A percentile compares a stretch with the other conserved stretches of the same genome.
phyloP scores from a whole-genome alignment of 2,113 vertebrate species.

The Cyprinodon brontotheroides region DNA sequence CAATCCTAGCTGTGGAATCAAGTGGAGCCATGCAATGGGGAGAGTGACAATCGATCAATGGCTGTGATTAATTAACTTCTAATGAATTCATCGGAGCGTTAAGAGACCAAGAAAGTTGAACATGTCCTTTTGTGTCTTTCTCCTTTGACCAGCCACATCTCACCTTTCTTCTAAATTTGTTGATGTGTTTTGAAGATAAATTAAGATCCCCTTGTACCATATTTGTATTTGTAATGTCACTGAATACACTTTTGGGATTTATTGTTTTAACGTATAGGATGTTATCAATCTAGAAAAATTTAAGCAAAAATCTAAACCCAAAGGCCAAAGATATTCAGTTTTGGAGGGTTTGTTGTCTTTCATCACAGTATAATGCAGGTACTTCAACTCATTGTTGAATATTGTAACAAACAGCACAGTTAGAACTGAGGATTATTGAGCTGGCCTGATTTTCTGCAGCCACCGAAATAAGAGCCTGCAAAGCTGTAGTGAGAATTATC shows the following conservation, averaged over 20 bases:
- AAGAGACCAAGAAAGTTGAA: slow-evolving; percentile 68
- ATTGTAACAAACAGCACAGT: slow-evolving; percentile 8
- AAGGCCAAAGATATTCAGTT: slow-evolving; percentile 34
- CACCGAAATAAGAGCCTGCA: slow-evolving; percentile 16
- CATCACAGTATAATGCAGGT: slow-evolving; percentile 4
- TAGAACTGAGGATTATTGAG: slow-evolving; percentile 26
- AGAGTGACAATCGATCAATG: slow-evolving; percentile 80
- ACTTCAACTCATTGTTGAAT: slow-evolving; percentile 29
- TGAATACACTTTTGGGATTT: neutral
- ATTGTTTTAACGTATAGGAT: neutral
- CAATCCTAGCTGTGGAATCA: slow-evolving; percentile 65
- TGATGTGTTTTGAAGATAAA: slow-evolving; percentile 16
- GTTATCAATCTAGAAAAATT: slow-evolving; percentile 13
- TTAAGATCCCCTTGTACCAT: slow-evolving; percentile 22
- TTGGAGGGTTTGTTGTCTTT: neutral
- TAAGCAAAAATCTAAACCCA: slow-evolving; percentile 11
- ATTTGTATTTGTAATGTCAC: slow-evolving; percentile 18
- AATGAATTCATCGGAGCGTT: slow-evolving; percentile 80
- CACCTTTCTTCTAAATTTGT: slow-evolving; percentile 12
- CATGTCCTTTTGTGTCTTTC: slow-evolving; percentile 49
- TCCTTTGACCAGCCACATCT: slow-evolving; percentile 38
- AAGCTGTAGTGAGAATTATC: slow-evolving; percentile 20
- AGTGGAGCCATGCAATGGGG: slow-evolving; percentile 50
- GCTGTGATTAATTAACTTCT: slow-evolving; percentile 84
- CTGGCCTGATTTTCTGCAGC: slow-evolving; percentile 42